These are phyloP conservation scores for Hydra vulgaris DNA, from an alignment of 30 jellyfish, hydroid and myxozoan genomes.

Conservation along the genomic window DNA sequence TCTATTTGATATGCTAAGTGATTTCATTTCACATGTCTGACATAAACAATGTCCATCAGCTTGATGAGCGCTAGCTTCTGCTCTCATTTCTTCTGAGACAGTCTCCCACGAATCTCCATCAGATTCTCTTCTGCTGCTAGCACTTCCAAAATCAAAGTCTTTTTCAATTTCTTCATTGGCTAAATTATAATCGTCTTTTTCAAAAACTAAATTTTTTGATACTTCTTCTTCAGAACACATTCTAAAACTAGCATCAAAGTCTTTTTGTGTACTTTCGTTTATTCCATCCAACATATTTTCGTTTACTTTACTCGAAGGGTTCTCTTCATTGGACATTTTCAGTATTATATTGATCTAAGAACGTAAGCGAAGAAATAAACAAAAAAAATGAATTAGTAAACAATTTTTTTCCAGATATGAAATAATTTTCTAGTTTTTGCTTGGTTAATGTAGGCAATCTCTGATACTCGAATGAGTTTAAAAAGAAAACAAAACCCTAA, in stretches of 20 bases:
- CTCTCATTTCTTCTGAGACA: conserved; percentile 35
- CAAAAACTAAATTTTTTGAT: background rate
- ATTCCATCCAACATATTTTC: background rate
- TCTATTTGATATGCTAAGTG: conserved; percentile 55
- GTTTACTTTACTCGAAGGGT: background rate
- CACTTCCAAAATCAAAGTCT: conserved; percentile 32
- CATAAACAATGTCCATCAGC: conserved; percentile 22
- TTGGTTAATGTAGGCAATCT: too few relatives aligned
- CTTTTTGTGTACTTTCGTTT: background rate
- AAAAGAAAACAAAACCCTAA: too few relatives aligned
- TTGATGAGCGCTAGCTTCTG: conserved; percentile 27
- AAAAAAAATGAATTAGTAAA: too few relatives aligned
- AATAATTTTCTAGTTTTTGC: too few relatives aligned
- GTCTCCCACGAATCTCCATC: conserved; percentile 43
- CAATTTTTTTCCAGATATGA: too few relatives aligned
- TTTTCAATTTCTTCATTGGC: conserved; percentile 3
- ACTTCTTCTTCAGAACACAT: background rate
- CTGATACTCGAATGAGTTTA: too few relatives aligned
- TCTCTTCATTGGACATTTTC: background rate
- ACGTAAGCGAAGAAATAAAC: too few relatives aligned
- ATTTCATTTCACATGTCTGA: conserved; percentile 28
- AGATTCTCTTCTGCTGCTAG: conserved; percentile 31
- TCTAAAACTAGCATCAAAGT: background rate
- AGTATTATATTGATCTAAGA: too few relatives aligned
- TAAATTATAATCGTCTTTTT: background rate